Evolutionary conservation across 1,140 invertebrate species (phyloP).

Genomic region (Dendrolimus kikuchii): DNA sequence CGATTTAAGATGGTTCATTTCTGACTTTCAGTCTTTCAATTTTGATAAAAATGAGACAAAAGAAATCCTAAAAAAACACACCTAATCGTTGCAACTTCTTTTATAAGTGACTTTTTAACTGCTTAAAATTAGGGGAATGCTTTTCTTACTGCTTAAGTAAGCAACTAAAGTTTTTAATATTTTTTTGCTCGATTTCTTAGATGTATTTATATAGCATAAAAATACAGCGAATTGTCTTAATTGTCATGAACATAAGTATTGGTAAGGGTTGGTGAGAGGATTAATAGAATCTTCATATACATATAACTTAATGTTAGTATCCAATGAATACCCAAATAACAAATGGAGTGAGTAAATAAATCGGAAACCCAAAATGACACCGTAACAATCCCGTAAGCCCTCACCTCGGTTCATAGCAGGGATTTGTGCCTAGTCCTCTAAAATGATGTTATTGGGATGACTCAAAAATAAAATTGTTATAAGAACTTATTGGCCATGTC

Average conservation of each 20-base stretch:
- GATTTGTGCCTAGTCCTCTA: conserved; percentile 24
- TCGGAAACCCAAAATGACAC: conserved; percentile 36
- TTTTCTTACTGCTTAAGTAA: background rate
- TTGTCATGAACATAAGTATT: too few species aligned
- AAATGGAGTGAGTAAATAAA: conserved; percentile 27
- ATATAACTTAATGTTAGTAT: background rate
- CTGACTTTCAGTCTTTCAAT: too few species aligned
- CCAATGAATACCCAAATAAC: conserved; percentile 5
- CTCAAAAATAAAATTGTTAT: conserved; percentile 3
- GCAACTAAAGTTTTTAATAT: background rate
- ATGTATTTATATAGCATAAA: too few species aligned
- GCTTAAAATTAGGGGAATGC: background rate
- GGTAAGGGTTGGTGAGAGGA: too few species aligned
- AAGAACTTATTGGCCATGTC: too few species aligned
- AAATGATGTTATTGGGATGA: conserved; percentile 20
- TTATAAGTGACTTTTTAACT: too few species aligned
- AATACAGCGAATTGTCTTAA: too few species aligned
- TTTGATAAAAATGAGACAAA: too few species aligned
- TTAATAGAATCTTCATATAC: background rate
- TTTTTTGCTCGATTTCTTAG: background rate
- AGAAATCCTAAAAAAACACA: too few species aligned
- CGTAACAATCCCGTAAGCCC: conserved; percentile 42
- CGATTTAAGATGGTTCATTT: too few species aligned
- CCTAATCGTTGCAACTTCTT: too few species aligned
- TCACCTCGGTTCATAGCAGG: conserved; percentile 20